phyloP scores from a whole-genome alignment of 1,140 invertebrate genomes.

The Phthorimaea operculella region DNA sequence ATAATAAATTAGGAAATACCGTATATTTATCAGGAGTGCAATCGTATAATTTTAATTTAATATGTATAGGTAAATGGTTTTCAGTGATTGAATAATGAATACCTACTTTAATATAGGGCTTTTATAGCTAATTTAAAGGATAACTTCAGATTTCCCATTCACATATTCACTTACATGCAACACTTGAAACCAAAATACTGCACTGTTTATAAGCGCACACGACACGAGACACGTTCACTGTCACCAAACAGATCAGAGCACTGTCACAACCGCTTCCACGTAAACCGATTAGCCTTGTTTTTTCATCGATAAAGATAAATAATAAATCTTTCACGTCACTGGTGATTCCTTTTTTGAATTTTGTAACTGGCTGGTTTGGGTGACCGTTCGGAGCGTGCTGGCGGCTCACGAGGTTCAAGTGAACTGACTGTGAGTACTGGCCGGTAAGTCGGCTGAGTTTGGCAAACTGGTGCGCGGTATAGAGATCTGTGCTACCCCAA shows the following conservation, averaged over 20 bases:
- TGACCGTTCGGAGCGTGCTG: slow-evolving; percentile 32
- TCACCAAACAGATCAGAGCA: slow-evolving; percentile 18
- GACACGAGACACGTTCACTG: slow-evolving; percentile 20
- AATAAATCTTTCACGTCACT: slow-evolving; percentile 4
- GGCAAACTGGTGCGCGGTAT: slow-evolving; percentile 4
- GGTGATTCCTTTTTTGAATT: slow-evolving; percentile 11
- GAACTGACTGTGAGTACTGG: slow-evolving; percentile 32
- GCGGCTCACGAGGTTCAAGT: slow-evolving; percentile 34
- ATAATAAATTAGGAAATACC: too few relatives aligned
- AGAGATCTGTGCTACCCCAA: too few relatives aligned
- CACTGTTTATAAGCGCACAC: slow-evolving; percentile 25
- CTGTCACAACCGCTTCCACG: slow-evolving; percentile 12
- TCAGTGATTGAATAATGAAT: too few relatives aligned
- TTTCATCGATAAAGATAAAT: slow-evolving; percentile 6
- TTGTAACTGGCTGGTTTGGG: slow-evolving; percentile 7
- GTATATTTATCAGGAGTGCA: too few relatives aligned
- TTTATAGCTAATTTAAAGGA: too few relatives aligned
- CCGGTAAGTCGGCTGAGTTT: slow-evolving; percentile 13
- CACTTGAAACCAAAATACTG: slow-evolving; percentile 3
- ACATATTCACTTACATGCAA: not conserved
- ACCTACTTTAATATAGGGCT: too few relatives aligned
- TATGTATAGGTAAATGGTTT: too few relatives aligned
- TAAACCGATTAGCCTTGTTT: slow-evolving; percentile 5
- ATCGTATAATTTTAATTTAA: too few relatives aligned
- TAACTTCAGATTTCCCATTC: not conserved